Percentiles rank a stretch among this genome's conserved stretches.
phyloP scores from a whole-genome alignment of 1,140 invertebrate genomes.

The Trichonephila clavipes region DNA sequence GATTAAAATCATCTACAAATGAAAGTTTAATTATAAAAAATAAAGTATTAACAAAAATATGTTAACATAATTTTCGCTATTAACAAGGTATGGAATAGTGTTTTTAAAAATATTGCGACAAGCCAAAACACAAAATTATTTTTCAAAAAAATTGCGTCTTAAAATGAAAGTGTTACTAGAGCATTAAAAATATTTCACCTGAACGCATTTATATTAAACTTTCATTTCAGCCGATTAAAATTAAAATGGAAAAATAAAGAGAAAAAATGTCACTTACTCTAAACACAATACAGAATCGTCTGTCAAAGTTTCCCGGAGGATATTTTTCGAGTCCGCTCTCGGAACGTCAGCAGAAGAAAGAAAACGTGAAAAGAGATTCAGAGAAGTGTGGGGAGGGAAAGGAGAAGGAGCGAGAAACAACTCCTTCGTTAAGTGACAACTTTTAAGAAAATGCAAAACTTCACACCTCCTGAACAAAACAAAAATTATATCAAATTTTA shows the following conservation, averaged over 20 bases:
- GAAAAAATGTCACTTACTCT: background rate
- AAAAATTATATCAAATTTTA: conserved; percentile 2
- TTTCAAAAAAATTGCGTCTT: no score
- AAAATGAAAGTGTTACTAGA: no score
- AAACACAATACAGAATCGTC: background rate
- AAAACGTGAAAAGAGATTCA: background rate
- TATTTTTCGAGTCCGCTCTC: background rate
- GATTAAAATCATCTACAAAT: no score
- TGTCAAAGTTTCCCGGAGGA: background rate
- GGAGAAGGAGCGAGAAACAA: background rate
- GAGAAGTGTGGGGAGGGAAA: background rate
- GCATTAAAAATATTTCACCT: no score
- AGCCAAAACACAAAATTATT: no score
- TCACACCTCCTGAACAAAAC: background rate
- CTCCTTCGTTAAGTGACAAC: background rate
- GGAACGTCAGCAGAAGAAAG: background rate
- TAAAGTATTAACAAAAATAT: no score
- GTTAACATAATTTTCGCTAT: no score
- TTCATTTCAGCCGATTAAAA: no score
- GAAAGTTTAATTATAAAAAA: no score
- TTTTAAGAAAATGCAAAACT: conserved; percentile 36
- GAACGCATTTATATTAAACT: no score
- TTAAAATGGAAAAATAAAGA: background rate
- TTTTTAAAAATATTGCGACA: no score
- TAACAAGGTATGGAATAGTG: no score